These are phyloP conservation scores for Rhingia rostrata DNA, from an alignment of 2,888 invertebrate genomes.

Conservation along the genomic window DNA sequence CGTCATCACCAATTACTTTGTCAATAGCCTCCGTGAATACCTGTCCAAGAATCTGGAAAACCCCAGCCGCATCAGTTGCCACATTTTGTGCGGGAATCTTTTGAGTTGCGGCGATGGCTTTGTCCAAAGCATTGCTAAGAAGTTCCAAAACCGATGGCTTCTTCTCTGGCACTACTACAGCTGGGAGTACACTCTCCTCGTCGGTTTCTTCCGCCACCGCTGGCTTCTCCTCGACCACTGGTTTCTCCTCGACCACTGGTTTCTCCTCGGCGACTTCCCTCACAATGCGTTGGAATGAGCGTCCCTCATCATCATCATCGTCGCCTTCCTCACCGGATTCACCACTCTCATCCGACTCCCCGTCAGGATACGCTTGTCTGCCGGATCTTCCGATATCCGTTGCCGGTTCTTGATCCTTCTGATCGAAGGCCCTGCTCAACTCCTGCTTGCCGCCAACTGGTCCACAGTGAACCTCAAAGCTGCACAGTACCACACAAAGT, in stretches of 20 bases:
- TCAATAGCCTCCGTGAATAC: slow-evolving; percentile 81
- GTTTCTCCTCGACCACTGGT: slow-evolving; percentile 41
- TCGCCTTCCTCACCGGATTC: slow-evolving; percentile 23
- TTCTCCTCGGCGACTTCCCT: slow-evolving; percentile 45
- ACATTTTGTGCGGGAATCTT: slow-evolving; percentile 80
- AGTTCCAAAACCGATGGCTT: slow-evolving; percentile 80
- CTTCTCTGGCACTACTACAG: slow-evolving; percentile 72
- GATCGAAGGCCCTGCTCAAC: not conserved
- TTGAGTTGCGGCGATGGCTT: slow-evolving; percentile 78
- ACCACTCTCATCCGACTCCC: slow-evolving; percentile 22
- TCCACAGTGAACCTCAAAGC: slow-evolving; percentile 42
- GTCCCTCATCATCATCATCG: slow-evolving; percentile 18
- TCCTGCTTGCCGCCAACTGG: slow-evolving; percentile 37
- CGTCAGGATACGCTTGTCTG: slow-evolving; percentile 9
- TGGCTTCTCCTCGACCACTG: slow-evolving; percentile 38
- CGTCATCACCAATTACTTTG: slow-evolving; percentile 79
- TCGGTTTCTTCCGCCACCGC: slow-evolving; percentile 30
- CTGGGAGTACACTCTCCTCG: slow-evolving; percentile 45
- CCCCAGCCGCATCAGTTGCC: slow-evolving; percentile 80
- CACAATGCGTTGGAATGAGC: slow-evolving; percentile 17
- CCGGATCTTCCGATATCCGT: not conserved
- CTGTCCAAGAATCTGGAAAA: slow-evolving; percentile 81
- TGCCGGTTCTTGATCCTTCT: slow-evolving; percentile 2
- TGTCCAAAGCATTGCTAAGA: slow-evolving; percentile 80
- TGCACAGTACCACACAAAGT: slow-evolving; percentile 53